Percentiles rank a stretch among this genome's conserved stretches.
These are phyloP conservation scores for Emydocephalus ijimae DNA, from an alignment of 2,113 vertebrate genomes.

Conservation along the genomic window DNA sequence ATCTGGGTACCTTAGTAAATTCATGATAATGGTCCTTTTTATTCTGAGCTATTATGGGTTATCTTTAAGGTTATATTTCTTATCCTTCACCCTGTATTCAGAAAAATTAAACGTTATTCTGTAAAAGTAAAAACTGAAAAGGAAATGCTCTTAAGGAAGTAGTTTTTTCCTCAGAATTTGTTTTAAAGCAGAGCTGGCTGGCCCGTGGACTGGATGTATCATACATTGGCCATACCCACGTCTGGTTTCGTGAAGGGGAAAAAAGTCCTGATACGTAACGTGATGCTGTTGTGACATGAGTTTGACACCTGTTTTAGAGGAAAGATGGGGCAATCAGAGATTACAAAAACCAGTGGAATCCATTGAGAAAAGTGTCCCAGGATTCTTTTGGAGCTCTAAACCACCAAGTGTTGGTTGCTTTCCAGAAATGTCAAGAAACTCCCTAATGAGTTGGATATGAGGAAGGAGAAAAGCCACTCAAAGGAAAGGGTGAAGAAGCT, in stretches of 20 bases:
- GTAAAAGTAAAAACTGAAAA: background rate
- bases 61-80: background rate
- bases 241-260: no score
- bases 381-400: background rate
- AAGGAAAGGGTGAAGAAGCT: background rate
- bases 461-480: background rate
- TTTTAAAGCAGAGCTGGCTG: no score
- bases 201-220: no score
- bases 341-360: background rate
- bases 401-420: background rate
- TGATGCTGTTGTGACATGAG: no score
- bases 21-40: background rate
- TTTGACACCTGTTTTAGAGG: background rate
- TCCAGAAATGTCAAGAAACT: background rate
- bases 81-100: background rate
- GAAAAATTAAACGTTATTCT: background rate
- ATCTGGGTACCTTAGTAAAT: background rate
- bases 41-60: background rate
- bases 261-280: no score
- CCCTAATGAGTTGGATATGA: background rate
- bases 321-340: background rate
- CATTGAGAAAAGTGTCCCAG: no score
- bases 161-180: background rate
- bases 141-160: background rate
- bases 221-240: no score